A percentile compares a stretch with the other conserved stretches of the same genome.
phyloP scores from a whole-genome alignment of 2,888 invertebrate genomes.

The Apodemia mormo region DNA sequence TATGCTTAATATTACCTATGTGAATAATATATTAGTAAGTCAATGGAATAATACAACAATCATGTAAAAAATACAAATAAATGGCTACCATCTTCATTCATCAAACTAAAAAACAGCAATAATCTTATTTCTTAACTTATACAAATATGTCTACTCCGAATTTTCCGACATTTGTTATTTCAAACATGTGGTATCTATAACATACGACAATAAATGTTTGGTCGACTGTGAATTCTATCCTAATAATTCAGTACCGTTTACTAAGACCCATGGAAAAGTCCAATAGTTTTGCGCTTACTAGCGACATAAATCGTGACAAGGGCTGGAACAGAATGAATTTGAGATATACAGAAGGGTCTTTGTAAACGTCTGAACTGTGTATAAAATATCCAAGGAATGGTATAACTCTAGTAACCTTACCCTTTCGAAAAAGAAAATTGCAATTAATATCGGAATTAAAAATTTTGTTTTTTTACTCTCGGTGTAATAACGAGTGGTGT shows the following conservation, averaged over 20 bases:
- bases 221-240: constrained; percentile 23
- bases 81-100: too few species aligned
- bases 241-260: constrained; percentile 27
- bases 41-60: too few species aligned
- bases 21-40: too few species aligned
- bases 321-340: constrained; percentile 35
- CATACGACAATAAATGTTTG: constrained; percentile 17
- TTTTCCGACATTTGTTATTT: not conserved
- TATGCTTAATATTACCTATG: too few species aligned
- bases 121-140: not conserved
- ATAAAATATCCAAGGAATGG: constrained; percentile 1
- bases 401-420: not conserved
- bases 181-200: constrained; percentile 11
- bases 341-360: constrained; percentile 27
- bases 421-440: not conserved
- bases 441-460: not conserved
- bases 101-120: too few species aligned
- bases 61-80: too few species aligned
- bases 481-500: too few species aligned
- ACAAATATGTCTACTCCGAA: not conserved
- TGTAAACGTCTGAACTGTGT: constrained; percentile 24
- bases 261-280: constrained; percentile 30
- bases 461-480: not conserved
- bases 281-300: constrained; percentile 34
- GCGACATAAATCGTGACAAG: constrained; percentile 36